These are phyloP conservation scores for Idaea aversata DNA, from an alignment of 2,888 invertebrate genomes.

Conservation along the genomic window DNA sequence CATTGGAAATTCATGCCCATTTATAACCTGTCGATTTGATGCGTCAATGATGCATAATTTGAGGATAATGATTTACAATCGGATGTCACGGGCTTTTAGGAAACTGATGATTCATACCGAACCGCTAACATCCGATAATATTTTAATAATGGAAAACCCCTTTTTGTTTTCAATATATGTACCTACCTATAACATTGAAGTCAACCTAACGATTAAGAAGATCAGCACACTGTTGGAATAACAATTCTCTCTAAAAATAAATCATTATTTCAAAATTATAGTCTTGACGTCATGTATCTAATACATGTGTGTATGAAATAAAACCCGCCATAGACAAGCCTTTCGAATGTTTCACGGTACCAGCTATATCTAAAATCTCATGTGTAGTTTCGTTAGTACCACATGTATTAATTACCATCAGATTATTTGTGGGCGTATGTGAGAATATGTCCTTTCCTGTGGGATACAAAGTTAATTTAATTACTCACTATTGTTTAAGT, in stretches of 20 bases:
- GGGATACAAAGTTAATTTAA: slow-evolving; percentile 47
- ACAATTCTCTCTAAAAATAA: slow-evolving; percentile 11
- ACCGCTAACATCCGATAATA: background rate
- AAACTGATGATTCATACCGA: slow-evolving; percentile 21
- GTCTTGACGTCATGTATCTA: slow-evolving; percentile 23
- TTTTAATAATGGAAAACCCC: background rate
- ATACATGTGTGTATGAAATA: slow-evolving; percentile 21
- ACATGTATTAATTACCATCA: slow-evolving; percentile 42
- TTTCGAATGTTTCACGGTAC: slow-evolving; percentile 31
- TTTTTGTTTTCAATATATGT: background rate
- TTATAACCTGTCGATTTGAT: slow-evolving; percentile 57
- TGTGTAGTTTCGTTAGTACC: slow-evolving; percentile 23
- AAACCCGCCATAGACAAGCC: slow-evolving; percentile 20
- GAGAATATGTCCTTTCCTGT: slow-evolving; percentile 39
- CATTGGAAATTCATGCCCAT: slow-evolving; percentile 29
- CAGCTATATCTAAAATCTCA: slow-evolving; percentile 34
- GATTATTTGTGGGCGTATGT: slow-evolving; percentile 36
- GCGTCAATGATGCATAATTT: slow-evolving; percentile 50
- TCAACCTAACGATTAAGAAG: background rate
- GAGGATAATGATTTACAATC: slow-evolving; percentile 45
- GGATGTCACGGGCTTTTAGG: slow-evolving; percentile 32
- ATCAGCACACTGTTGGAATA: background rate
- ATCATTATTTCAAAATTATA: slow-evolving; percentile 19
- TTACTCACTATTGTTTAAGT: slow-evolving; percentile 52
- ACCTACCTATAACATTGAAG: background rate